Evolutionary conservation across 23 tunicate species (phyloP).

Genomic region (Halocynthia roretzi): DNA sequence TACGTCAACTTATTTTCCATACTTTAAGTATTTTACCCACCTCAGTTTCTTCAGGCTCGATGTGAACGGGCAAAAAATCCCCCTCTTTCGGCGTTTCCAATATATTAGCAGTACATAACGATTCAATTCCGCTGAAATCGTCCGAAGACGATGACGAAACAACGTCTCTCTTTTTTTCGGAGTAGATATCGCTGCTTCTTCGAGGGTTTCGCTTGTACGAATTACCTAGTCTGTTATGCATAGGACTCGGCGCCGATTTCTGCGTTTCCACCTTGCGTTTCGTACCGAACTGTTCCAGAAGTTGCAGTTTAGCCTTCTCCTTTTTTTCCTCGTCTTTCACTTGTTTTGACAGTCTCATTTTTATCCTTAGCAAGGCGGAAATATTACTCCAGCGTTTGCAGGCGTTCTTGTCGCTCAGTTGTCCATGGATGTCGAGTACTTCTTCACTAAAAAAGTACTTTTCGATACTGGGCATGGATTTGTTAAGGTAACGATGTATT

Average conservation of each 20-base stretch:
- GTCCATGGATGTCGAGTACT: background rate
- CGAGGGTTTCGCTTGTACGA: background rate
- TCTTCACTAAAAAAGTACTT: constrained; percentile 6
- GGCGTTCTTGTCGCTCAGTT: background rate
- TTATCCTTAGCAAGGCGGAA: background rate
- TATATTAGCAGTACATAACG: too few relatives aligned
- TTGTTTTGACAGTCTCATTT: background rate
- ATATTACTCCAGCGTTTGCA: constrained; percentile 11
- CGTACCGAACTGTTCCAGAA: too few relatives aligned
- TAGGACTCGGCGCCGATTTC: too few relatives aligned
- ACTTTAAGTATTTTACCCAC: background rate
- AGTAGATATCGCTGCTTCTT: background rate
- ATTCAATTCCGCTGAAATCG: background rate
- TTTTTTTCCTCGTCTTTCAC: background rate
- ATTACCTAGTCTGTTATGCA: background rate
- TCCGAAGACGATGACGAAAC: constrained; percentile 7
- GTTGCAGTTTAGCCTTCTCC: background rate
- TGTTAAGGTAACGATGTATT: constrained; percentile 11
- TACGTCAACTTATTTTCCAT: background rate
- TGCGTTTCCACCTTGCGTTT: too few relatives aligned
- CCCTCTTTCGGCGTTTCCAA: too few relatives aligned
- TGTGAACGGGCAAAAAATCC: background rate
- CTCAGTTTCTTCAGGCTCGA: background rate
- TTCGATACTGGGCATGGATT: constrained; percentile 22
- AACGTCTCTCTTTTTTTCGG: background rate